These are phyloP conservation scores for Pagrus major DNA, from an alignment of 2,113 vertebrate species.

Conservation along the genomic window DNA sequence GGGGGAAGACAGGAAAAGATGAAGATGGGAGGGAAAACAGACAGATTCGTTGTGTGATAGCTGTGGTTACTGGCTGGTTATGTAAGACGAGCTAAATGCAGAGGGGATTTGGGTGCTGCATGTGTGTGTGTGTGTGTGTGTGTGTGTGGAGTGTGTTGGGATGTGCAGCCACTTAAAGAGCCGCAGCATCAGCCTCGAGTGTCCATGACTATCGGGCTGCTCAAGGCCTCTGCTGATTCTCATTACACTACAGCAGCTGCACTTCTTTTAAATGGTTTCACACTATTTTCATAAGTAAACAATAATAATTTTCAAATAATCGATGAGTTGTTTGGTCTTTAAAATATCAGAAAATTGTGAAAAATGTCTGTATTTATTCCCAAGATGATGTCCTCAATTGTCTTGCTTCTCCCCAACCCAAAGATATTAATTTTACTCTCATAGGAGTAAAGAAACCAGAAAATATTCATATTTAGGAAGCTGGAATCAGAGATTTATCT, in stretches of 20 bases:
- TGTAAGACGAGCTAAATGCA: conserved; percentile 63
- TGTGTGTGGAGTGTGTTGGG: neutral
- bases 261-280: neutral
- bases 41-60: conserved; percentile 43
- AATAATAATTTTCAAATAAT: too few species aligned
- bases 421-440: too few species aligned
- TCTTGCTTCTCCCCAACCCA: too few species aligned
- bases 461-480: too few species aligned
- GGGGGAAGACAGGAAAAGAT: conserved; percentile 28
- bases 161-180: neutral
- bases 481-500: too few species aligned
- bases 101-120: conserved; percentile 31
- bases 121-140: neutral
- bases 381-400: too few species aligned
- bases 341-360: too few species aligned
- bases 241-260: neutral
- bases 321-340: too few species aligned
- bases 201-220: conserved; percentile 4
- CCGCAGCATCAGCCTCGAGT: conserved; percentile 10
- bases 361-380: too few species aligned
- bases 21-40: conserved; percentile 28
- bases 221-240: conserved; percentile 9
- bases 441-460: too few species aligned
- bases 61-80: conserved; percentile 46
- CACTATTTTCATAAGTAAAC: neutral